Evolutionary conservation across 1,140 invertebrate genomes (phyloP), one percentile per base, ranked within the genome.

Genomic region (Drosophila navojoa): DNA sequence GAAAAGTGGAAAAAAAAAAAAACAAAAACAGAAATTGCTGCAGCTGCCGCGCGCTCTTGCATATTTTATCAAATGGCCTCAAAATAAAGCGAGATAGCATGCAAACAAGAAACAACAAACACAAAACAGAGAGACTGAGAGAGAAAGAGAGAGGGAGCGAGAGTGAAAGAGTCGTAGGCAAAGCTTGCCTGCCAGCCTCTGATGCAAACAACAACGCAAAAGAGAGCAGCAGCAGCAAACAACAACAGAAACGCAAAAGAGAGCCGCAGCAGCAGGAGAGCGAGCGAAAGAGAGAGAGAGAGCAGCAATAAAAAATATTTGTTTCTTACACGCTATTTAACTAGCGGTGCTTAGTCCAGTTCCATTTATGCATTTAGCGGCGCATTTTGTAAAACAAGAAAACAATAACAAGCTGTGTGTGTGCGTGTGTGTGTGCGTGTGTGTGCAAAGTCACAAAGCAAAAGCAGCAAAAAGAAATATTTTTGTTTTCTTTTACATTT

Each of bases 361-460:
- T 38, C 35, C 35, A 38, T 38, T 87, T 79, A 82, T 82, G 79
- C 76, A 87, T 89, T 68, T 67, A 64, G 68, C 81, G 66, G 38
- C 81, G 81, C 78, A 85, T 81, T 78, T 86, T 59, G 50, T 77
- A 52, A 61, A 66, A 68, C 67, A 61, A 62, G 62, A 42, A 15
- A 52, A 69, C 44, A 68, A 68, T 47, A 81, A 52, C 25, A 38
- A 71, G 38, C 42, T 27, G 10, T 9, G 32, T 32, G 7, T 32
- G 32, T 19, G 44, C 11, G 16, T 11, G 4, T 11, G 11, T 15
- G 52, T 10, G 9, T 25, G 5, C 11, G 19, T 25, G 19, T 9
- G 44, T 47, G 15, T 22, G 19, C 32, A 47, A 58, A 66, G 16
- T 38, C 7, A 50, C 49, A 57, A 47, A 32, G 19, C 42, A n/a